A percentile compares a stretch with the other conserved stretches of the same genome.
phyloP scores from a whole-genome alignment of 2,888 invertebrate species.

The Spatulosminthurus flaviceps region DNA sequence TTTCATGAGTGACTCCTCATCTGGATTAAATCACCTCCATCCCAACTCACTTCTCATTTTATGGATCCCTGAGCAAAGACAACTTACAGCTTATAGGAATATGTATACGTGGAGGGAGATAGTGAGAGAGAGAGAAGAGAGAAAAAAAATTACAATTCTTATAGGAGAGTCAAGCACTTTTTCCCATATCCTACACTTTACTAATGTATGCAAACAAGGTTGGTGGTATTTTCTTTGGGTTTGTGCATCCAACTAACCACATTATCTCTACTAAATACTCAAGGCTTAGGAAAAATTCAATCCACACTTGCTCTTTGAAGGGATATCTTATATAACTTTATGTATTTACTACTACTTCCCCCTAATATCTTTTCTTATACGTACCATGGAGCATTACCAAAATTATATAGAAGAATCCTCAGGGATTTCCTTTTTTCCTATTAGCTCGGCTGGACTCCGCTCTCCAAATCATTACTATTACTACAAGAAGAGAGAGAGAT shows the following conservation, averaged over 20 bases:
- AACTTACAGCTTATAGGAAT: constrained; percentile 22
- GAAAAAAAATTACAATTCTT: too few species aligned
- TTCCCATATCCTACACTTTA: too few species aligned
- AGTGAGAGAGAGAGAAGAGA: too few species aligned
- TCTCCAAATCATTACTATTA: background rate
- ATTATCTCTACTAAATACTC: too few species aligned
- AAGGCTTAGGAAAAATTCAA: too few species aligned
- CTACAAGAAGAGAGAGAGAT: too few species aligned
- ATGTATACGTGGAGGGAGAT: background rate
- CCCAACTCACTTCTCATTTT: constrained; percentile 45
- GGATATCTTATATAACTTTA: too few species aligned
- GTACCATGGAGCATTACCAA: background rate
- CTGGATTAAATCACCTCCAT: constrained; percentile 49
- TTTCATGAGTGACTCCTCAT: constrained; percentile 49
- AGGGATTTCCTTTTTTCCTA: constrained; percentile 14
- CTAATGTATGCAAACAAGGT: background rate
- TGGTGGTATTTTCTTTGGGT: too few species aligned
- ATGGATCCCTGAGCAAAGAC: constrained; percentile 47
- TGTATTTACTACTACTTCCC: too few species aligned
- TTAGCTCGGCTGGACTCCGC: background rate
- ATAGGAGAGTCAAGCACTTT: too few species aligned
- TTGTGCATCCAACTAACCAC: too few species aligned
- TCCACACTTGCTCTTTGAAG: too few species aligned
- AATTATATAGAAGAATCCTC: background rate
- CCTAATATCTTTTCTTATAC: background rate